A percentile compares a stretch with the other conserved stretches of the same genome.
These are phyloP conservation scores for Acanthochromis polyacanthus DNA, from an alignment of 2,113 vertebrate species.

Conservation along the genomic window DNA sequence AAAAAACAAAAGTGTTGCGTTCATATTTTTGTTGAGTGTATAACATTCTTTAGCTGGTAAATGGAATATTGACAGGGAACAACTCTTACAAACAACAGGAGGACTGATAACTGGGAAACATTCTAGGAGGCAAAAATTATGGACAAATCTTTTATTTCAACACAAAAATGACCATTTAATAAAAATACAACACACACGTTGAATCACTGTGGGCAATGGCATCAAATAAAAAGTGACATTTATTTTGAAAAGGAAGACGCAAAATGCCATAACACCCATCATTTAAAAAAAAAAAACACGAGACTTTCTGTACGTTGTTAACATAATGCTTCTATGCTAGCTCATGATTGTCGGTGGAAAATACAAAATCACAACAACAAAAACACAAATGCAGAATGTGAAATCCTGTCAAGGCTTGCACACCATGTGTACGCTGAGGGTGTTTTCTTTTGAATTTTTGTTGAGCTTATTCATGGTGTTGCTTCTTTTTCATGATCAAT, in stretches of 20 bases:
- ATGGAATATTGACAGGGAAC: background rate
- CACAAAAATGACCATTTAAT: slow-evolving; percentile 67
- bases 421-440: slow-evolving; percentile 19
- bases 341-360: slow-evolving; percentile 80
- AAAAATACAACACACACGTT: slow-evolving; percentile 60
- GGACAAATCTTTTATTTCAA: slow-evolving; percentile 68
- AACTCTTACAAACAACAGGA: background rate
- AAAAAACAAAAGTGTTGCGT: too few relatives aligned
- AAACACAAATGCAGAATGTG: slow-evolving; percentile 55
- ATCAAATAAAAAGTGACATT: slow-evolving; percentile 38
- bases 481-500: background rate
- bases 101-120: too few relatives aligned
- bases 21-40: too few relatives aligned
- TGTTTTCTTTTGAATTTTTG: background rate
- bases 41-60: background rate
- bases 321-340: slow-evolving; percentile 59
- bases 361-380: slow-evolving; percentile 61
- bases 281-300: slow-evolving; percentile 4
- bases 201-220: slow-evolving; percentile 42
- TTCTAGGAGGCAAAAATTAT: slow-evolving; percentile 10
- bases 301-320: slow-evolving; percentile 45
- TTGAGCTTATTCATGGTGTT: slow-evolving; percentile 28
- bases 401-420: slow-evolving; percentile 53
- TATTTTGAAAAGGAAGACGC: slow-evolving; percentile 50
- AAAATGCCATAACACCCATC: slow-evolving; percentile 2